Percentiles rank a stretch among this genome's conserved stretches.
phyloP scores from a whole-genome alignment of 2,888 invertebrate species.

The Eilema caniola region DNA sequence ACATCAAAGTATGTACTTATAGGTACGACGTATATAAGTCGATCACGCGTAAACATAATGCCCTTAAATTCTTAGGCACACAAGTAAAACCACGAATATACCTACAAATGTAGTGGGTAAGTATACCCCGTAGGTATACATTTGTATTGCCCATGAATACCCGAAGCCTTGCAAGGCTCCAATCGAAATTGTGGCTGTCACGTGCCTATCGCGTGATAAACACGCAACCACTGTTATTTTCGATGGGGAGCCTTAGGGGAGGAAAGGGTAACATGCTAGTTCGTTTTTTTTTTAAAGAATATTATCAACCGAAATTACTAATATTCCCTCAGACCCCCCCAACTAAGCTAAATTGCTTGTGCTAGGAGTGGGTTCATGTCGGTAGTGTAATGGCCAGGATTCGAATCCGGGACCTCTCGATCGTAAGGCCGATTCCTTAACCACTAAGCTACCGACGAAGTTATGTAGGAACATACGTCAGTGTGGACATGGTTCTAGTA shows the following conservation, averaged over 20 bases:
- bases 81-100: conserved; percentile 16
- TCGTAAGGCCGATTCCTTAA: too few species aligned
- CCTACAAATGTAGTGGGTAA: conserved; percentile 3
- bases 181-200: conserved; percentile 54
- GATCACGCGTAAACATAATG: conserved; percentile 33
- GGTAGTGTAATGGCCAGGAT: too few species aligned
- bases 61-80: conserved; percentile 19
- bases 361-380: too few species aligned
- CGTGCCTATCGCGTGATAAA: conserved; percentile 42
- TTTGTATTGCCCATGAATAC: conserved; percentile 10
- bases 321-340: too few species aligned
- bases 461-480: not conserved
- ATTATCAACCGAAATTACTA: too few species aligned
- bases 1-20: not conserved
- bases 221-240: conserved; percentile 47
- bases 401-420: too few species aligned
- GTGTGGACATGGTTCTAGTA: conserved; percentile 51
- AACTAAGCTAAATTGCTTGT: too few species aligned
- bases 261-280: conserved; percentile 18
- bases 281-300: too few species aligned
- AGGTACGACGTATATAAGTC: conserved; percentile 8
- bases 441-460: too few species aligned
- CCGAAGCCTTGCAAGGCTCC: conserved; percentile 58
- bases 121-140: not conserved
- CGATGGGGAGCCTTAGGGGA: conserved; percentile 25